Evolutionary conservation across 2,113 vertebrate genomes (phyloP).

Genomic region (Gasterosteus aculeatus): DNA sequence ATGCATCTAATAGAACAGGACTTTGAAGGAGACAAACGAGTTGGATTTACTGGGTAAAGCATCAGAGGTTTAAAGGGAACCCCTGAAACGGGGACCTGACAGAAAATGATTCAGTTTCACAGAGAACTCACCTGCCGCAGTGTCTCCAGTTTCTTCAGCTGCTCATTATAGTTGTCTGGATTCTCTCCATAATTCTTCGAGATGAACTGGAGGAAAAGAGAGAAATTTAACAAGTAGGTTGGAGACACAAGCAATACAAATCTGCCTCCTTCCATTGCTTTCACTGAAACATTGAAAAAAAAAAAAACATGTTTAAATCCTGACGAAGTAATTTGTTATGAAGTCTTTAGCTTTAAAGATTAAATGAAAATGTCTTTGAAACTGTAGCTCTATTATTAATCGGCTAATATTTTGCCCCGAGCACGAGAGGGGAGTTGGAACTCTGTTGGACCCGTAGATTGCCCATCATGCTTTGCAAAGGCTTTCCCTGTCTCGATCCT

Average conservation of each 20-base stretch:
- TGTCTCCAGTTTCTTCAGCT: conserved; percentile 94
- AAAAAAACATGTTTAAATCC: too few species aligned
- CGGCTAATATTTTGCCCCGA: conserved; percentile 10
- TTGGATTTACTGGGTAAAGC: neutral
- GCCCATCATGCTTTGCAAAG: conserved; percentile 46
- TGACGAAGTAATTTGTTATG: neutral
- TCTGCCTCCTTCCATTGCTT: neutral
- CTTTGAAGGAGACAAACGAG: neutral
- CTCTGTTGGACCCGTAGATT: neutral
- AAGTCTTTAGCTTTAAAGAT: accelerated
- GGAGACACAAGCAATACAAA: neutral
- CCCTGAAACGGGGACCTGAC: neutral
- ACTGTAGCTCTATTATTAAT: neutral
- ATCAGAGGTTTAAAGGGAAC: neutral
- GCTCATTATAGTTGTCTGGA: conserved; percentile 95
- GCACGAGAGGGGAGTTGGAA: neutral
- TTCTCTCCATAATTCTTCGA: conserved; percentile 97
- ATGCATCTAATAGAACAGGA: too few species aligned
- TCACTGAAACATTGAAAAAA: neutral
- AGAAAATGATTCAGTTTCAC: neutral
- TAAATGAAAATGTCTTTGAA: neutral
- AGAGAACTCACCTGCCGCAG: conserved; percentile 86
- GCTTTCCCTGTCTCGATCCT: conserved; percentile 9
- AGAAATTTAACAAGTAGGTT: neutral
- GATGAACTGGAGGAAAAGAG: conserved; percentile 84